Evolutionary conservation across 2,888 invertebrate species (phyloP).

Genomic region (Imbricaverruca yamaguchii): DNA sequence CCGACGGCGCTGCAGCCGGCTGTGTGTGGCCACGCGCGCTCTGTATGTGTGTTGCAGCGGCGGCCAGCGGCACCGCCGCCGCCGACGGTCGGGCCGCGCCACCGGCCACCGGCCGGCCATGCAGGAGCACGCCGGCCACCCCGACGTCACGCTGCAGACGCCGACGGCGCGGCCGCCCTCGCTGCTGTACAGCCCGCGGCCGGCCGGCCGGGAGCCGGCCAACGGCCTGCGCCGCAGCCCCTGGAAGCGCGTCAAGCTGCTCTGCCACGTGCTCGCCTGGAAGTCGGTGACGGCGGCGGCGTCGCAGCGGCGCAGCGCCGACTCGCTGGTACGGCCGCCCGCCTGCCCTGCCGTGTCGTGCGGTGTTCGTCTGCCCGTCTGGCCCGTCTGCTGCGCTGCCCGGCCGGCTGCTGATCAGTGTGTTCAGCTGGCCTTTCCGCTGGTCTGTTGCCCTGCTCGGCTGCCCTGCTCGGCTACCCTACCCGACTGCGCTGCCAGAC

Average conservation of each 20-base stretch:
- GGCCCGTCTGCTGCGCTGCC: neutral
- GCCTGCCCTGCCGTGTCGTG: neutral
- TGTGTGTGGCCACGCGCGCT: no score
- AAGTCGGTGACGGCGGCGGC: neutral
- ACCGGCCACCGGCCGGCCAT: neutral
- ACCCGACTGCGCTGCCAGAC: no score
- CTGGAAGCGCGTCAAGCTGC: constrained; percentile 20
- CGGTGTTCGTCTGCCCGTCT: neutral
- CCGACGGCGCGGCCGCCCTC: neutral
- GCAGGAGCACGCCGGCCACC: neutral
- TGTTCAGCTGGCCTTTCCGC: no score
- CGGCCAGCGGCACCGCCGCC: no score
- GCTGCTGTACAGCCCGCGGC: neutral
- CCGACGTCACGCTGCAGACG: neutral
- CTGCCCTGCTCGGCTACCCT: no score
- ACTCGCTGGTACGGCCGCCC: constrained; percentile 3
- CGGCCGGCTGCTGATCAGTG: neutral
- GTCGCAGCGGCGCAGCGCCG: neutral
- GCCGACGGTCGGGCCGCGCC: no score
- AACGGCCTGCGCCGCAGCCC: constrained; percentile 3
- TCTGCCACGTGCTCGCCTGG: constrained; percentile 9
- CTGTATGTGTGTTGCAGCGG: no score
- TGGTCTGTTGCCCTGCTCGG: no score
- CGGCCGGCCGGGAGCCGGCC: no score
- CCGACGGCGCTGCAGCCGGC: no score